A percentile compares a stretch with the other conserved stretches of the same genome.
These are phyloP conservation scores for Sebastes miniatus DNA, from an alignment of 2,797 vertebrate genomes.

Conservation along the genomic window DNA sequence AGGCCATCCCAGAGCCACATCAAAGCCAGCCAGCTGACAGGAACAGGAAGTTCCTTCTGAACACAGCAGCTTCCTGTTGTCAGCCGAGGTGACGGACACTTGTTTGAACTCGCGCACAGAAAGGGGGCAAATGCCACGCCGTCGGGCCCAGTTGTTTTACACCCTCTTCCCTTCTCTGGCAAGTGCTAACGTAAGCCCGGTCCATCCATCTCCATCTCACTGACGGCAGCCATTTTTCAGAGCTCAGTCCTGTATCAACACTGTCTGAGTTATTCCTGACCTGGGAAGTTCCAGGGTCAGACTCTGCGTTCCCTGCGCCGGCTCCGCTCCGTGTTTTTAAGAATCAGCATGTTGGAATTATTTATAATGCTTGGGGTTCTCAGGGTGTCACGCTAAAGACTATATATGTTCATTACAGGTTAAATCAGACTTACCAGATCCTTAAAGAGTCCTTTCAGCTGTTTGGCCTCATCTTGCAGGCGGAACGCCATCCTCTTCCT, in stretches of 20 bases:
- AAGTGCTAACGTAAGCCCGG: conserved; percentile 68
- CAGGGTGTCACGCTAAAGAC: no score
- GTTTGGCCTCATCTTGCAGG: conserved; percentile 88
- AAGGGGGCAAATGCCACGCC: conserved; percentile 71
- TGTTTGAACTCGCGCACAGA: conserved; percentile 78
- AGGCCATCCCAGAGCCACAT: conserved; percentile 76
- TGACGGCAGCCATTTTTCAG: conserved; percentile 74
- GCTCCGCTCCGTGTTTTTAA: conserved; percentile 34
- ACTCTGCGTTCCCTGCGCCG: conserved; percentile 24
- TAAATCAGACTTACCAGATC: conserved; percentile 84
- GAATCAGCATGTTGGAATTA: conserved; percentile 48
- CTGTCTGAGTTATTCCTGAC: conserved; percentile 70
- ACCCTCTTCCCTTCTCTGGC: conserved; percentile 60
- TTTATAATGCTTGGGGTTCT: neutral
- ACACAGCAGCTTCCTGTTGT: conserved; percentile 85
- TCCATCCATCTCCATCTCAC: conserved; percentile 77
- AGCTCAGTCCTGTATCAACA: conserved; percentile 71
- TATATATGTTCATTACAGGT: neutral
- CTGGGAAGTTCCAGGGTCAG: conserved; percentile 59
- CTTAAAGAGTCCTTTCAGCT: conserved; percentile 90
- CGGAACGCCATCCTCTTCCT: conserved; percentile 88
- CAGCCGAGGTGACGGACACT: conserved; percentile 82
- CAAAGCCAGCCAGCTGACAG: conserved; percentile 82
- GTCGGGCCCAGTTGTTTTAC: conserved; percentile 66
- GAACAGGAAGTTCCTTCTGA: conserved; percentile 82